A percentile compares a stretch with the other conserved stretches of the same genome.
These are phyloP conservation scores for Caenorhabditis sinica DNA, from an alignment of 2,888 invertebrate species.

Conservation along the genomic window DNA sequence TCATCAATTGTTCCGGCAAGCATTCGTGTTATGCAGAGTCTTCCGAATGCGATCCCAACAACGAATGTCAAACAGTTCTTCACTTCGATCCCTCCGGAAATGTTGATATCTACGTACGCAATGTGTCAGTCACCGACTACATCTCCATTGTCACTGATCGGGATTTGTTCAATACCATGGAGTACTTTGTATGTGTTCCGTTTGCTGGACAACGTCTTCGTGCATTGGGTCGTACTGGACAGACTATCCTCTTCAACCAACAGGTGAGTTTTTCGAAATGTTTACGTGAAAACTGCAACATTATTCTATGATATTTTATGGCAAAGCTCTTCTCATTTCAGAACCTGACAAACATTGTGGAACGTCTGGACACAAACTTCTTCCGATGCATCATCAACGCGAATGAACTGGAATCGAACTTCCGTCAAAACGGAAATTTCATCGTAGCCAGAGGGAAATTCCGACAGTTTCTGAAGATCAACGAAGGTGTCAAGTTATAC, in stretches of 20 bases:
- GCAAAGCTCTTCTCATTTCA: background rate
- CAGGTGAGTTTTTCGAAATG: background rate
- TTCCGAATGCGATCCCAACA: conserved; percentile 6
- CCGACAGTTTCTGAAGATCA: conserved; percentile 7
- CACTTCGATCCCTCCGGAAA: conserved; percentile 5
- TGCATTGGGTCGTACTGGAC: background rate
- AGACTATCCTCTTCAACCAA: background rate
- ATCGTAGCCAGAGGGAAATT: background rate
- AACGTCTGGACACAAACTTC: background rate
- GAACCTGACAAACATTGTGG: conserved; percentile 12
- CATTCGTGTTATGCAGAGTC: conserved; percentile 6
- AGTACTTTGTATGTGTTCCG: conserved; percentile 4
- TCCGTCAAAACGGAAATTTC: background rate
- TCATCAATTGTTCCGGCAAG: background rate
- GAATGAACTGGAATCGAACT: background rate
- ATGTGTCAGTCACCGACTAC: background rate
- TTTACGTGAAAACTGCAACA: no score
- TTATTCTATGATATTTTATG: background rate
- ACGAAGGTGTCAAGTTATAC: background rate
- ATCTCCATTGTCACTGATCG: background rate
- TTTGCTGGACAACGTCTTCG: conserved; percentile 11
- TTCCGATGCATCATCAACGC: conserved; percentile 17
- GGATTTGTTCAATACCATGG: background rate
- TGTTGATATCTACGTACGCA: conserved; percentile 1
- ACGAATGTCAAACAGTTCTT: conserved; percentile 8